Evolutionary conservation across 23 tunicate species (phyloP), one percentile per base, ranked within the genome.

Genomic region (Trididemnum clinides): DNA sequence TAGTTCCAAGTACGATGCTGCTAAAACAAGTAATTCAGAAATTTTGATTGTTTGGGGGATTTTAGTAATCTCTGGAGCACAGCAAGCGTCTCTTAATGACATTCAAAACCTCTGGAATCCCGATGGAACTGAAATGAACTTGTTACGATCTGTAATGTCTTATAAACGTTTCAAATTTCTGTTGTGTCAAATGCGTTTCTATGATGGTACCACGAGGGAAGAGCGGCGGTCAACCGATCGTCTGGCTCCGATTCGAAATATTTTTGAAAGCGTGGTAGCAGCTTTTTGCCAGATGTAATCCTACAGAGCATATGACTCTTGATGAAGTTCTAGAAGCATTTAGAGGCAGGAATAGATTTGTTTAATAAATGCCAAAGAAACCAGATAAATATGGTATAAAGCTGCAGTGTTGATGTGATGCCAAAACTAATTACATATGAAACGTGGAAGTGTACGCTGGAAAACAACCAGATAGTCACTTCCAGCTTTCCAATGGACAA

Each of bases 231-330:
- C n/a, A 70, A 31, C 39, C 39, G 76, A 70, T 29, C 38, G 39
- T 33, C 76, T 70, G 38, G 76, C 76, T n/a, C 76, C 76, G 31
- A 70, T 70, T 31, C 38, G 76, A 27, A 29, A 70, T n/a, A 33
- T 70, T 70, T 70, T 70, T 70, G 36, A 70, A 33, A 70, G 38
- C 19, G 15, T 27, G 38, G 76, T 70, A 6, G 76, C 38, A 26
- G 10, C 38, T 70, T 70, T 33, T 25, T 25, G 38, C 15, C 38
- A 6, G 5, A 70, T 31, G 39, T n/a, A n/a, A n/a, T n/a, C n/a
- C n/a, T n/a, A n/a, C n/a, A n/a, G n/a, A n/a, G n/a, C n/a, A n/a
- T n/a, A n/a, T n/a, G n/a, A n/a, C n/a, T n/a, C n/a, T n/a, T n/a
- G n/a, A n/a, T n/a, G n/a, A n/a, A n/a, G n/a, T n/a, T n/a, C n/a